phyloP scores from a whole-genome alignment of 2,888 invertebrate species.

The Temnothorax ravouxi region DNA sequence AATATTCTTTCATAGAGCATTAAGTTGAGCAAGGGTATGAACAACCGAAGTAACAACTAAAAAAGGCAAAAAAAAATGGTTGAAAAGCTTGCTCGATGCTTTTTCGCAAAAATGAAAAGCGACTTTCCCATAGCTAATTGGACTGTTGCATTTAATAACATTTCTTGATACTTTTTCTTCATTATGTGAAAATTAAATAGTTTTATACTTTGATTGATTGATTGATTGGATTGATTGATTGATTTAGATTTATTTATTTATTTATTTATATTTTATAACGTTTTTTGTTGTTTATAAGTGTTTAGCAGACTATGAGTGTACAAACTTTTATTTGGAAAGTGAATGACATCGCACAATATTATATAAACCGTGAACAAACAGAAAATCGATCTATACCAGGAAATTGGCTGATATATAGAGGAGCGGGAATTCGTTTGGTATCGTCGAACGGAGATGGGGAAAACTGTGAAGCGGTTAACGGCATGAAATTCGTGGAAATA shows the following conservation, averaged over 20 bases:
- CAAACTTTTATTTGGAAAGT: neutral
- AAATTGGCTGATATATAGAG: constrained; percentile 8
- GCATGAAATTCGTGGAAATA: constrained; percentile 60
- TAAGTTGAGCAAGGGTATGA: neutral
- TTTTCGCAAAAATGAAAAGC: neutral
- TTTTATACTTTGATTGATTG: neutral
- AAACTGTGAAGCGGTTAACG: constrained; percentile 54
- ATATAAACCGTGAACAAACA: constrained; percentile 16
- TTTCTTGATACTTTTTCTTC: constrained; percentile 20
- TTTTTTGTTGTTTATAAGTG: neutral
- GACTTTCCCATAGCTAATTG: neutral
- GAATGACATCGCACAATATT: neutral
- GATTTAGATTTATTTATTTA: too few relatives aligned
- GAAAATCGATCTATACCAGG: neutral
- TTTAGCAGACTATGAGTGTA: neutral
- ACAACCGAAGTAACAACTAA: neutral
- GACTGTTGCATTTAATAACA: constrained; percentile 1
- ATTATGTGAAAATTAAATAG: neutral
- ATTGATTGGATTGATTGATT: too few relatives aligned
- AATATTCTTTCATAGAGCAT: neutral
- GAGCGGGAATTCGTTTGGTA: constrained; percentile 30
- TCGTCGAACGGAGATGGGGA: constrained; percentile 11
- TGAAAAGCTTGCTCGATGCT: neutral
- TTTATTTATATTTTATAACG: neutral
- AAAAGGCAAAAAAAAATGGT: neutral